phyloP scores from a whole-genome alignment of 2,113 vertebrate species.

The Seriola dumerili region DNA sequence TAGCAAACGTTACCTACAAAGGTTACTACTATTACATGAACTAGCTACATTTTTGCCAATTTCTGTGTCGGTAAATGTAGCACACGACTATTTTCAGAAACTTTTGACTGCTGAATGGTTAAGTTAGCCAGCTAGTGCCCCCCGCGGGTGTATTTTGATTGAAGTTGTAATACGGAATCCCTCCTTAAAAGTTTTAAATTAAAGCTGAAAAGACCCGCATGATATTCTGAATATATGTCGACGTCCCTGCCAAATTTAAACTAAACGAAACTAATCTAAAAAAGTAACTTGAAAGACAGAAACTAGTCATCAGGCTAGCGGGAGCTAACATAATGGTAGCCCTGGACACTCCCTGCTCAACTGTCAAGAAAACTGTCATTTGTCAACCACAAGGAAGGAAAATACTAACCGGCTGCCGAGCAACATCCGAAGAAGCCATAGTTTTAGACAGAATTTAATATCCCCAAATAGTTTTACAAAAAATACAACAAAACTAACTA shows the following conservation, averaged over 20 bases:
- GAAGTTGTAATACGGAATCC: background rate
- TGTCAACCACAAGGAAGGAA: slow-evolving; percentile 6
- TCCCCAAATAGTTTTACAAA: background rate
- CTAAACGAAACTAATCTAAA: no score
- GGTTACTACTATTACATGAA: no score
- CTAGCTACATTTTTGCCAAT: background rate
- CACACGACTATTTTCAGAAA: background rate
- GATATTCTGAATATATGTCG: no score
- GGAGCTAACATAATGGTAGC: slow-evolving; percentile 64
- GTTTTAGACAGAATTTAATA: slow-evolving; percentile 2
- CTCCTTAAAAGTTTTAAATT: background rate
- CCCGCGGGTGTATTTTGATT: background rate
- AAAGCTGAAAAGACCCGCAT: background rate
- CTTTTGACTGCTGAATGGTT: slow-evolving; percentile 4
- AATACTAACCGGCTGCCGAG: slow-evolving; percentile 81
- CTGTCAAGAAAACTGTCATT: slow-evolving; percentile 38
- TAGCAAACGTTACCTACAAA: no score
- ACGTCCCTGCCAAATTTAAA: no score
- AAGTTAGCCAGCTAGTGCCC: slow-evolving; percentile 30
- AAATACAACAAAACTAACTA: slow-evolving; percentile 26
- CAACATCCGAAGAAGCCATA: slow-evolving; percentile 84
- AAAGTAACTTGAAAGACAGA: background rate
- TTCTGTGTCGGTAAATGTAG: background rate
- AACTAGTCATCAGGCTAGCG: slow-evolving; percentile 28
- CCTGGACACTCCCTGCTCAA: slow-evolving; percentile 76